Evolutionary conservation across 1,140 invertebrate species (phyloP).

Genomic region (Reticulitermes speratus): DNA sequence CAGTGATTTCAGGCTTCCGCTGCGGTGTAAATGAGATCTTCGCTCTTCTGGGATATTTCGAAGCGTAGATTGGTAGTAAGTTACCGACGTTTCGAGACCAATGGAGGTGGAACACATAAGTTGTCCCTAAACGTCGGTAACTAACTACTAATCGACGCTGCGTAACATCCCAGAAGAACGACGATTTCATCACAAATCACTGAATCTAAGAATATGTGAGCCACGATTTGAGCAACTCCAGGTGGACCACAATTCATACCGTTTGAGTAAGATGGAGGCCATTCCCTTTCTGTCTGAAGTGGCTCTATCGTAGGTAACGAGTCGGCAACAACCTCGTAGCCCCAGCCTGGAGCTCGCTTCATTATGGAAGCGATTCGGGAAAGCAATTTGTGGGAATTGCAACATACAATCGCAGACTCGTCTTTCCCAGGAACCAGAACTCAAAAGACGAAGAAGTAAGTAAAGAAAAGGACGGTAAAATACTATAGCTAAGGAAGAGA

Average conservation of each 20-base stretch:
- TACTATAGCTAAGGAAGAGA: background rate
- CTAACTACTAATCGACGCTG: too few species aligned
- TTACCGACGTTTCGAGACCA: too few species aligned
- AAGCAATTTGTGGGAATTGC: constrained; percentile 25
- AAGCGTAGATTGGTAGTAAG: too few species aligned
- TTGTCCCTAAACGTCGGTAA: too few species aligned
- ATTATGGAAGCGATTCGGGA: constrained; percentile 24
- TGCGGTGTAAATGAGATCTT: too few species aligned
- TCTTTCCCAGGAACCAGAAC: background rate
- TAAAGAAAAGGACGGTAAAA: background rate
- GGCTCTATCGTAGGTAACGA: background rate
- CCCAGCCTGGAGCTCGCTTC: background rate
- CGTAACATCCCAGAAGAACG: too few species aligned
- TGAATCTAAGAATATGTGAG: background rate
- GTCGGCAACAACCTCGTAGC: background rate
- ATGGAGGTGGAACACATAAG: too few species aligned
- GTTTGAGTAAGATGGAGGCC: background rate
- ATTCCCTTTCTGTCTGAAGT: background rate
- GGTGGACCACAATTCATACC: background rate
- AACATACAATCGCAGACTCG: constrained; percentile 21
- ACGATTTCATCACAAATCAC: too few species aligned
- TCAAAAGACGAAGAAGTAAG: background rate
- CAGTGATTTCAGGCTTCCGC: too few species aligned
- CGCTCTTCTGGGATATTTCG: too few species aligned
- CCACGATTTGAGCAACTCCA: background rate